These are phyloP conservation scores for Didymodactylos carnosus DNA, from an alignment of 2,888 invertebrate species.

Conservation along the genomic window DNA sequence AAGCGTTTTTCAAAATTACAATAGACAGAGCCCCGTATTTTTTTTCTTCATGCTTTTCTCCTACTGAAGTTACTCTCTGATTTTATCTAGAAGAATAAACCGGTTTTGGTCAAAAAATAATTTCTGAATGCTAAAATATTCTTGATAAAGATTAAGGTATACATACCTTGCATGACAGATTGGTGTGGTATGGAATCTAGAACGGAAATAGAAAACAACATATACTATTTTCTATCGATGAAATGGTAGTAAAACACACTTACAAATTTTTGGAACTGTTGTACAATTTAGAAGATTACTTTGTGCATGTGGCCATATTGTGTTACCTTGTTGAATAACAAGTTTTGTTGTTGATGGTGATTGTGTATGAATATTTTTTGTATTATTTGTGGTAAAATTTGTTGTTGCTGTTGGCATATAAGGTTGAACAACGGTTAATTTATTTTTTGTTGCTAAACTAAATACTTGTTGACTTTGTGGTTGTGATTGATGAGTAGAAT, in stretches of 20 bases:
- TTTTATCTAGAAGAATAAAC: too few relatives aligned
- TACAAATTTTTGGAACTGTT: neutral
- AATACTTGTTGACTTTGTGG: neutral
- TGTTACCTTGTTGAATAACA: neutral
- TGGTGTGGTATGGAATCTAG: neutral
- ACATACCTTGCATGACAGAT: too few relatives aligned
- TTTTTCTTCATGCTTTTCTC: too few relatives aligned
- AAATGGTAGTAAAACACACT: neutral
- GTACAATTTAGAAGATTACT: too few relatives aligned
- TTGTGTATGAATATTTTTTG: neutral
- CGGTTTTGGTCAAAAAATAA: too few relatives aligned
- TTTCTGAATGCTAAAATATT: too few relatives aligned
- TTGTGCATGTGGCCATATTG: neutral
- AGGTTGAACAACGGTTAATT: neutral
- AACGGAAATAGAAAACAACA: neutral
- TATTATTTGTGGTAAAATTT: too few relatives aligned
- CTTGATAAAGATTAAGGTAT: too few relatives aligned
- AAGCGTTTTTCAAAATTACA: too few relatives aligned
- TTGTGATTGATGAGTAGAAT: neutral
- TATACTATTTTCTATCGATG: neutral
- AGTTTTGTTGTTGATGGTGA: neutral
- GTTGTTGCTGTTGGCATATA: too few relatives aligned
- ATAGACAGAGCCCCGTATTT: too few relatives aligned
- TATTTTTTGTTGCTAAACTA: neutral
- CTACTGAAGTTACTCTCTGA: too few relatives aligned